A percentile compares a stretch with the other conserved stretches of the same genome.
Evolutionary conservation across 2,797 vertebrate species (phyloP).

Genomic region (Parambassis ranga): DNA sequence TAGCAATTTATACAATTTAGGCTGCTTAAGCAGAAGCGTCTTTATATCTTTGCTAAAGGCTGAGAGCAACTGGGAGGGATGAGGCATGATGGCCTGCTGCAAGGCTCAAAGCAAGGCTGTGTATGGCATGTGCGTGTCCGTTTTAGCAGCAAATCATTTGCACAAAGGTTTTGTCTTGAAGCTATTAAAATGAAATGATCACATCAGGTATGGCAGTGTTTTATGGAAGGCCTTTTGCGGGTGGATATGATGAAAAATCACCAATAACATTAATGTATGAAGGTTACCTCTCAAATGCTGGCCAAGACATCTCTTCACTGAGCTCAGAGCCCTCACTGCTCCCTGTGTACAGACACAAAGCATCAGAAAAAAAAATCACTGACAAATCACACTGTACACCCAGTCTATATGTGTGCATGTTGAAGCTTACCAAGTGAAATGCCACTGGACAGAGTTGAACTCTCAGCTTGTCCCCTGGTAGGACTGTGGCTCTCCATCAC

Average conservation of each 20-base stretch:
- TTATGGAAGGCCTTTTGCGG: conserved; percentile 11
- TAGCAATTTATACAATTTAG: conserved; percentile 37
- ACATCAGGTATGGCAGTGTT: conserved; percentile 8
- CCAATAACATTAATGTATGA: conserved; percentile 1
- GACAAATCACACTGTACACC: neutral
- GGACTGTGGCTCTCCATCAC: conserved; percentile 96
- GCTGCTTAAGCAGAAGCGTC: conserved; percentile 45
- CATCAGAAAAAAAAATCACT: neutral
- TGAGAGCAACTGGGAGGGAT: conserved; percentile 32
- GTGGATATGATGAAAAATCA: conserved; percentile 21
- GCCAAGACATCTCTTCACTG: conserved; percentile 98
- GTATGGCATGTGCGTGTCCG: neutral
- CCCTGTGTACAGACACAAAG: conserved; percentile 74
- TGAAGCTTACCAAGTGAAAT: conserved; percentile 90
- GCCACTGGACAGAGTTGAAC: conserved; percentile 95
- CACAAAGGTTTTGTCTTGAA: conserved; percentile 26
- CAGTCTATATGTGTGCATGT: neutral
- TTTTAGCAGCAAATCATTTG: conserved; percentile 33
- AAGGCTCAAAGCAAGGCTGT: conserved; percentile 27
- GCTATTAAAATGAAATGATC: conserved; percentile 30
- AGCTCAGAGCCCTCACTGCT: conserved; percentile 98
- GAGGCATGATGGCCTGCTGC: conserved; percentile 40
- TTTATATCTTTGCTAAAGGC: conserved; percentile 1
- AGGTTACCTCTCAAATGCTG: conserved; percentile 96
- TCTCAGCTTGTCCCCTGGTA: conserved; percentile 91